Percentiles rank a stretch among this genome's conserved stretches.
These are phyloP conservation scores for Mimumesa dahlbomi DNA, from an alignment of 2,888 invertebrate genomes.

Conservation along the genomic window DNA sequence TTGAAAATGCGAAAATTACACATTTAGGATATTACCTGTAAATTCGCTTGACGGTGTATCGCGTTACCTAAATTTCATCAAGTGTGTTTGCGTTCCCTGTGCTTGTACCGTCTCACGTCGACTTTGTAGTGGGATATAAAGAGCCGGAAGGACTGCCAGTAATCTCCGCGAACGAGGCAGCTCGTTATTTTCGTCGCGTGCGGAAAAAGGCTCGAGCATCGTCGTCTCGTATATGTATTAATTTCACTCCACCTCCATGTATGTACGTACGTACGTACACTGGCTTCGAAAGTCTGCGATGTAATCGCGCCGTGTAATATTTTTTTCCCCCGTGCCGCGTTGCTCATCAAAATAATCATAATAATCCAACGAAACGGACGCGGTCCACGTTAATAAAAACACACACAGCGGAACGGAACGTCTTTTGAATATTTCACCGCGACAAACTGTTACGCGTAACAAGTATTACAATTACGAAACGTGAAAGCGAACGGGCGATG, in stretches of 20 bases:
- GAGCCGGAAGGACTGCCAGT: slow-evolving; percentile 25
- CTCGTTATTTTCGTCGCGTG: slow-evolving; percentile 39
- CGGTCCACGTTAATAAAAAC: too few relatives aligned
- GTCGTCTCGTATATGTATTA: slow-evolving; percentile 17
- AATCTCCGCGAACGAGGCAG: slow-evolving; percentile 32
- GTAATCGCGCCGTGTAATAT: background rate
- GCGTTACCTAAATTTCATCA: slow-evolving; percentile 7
- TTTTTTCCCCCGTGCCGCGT: too few relatives aligned
- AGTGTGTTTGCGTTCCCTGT: background rate
- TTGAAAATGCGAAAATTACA: background rate
- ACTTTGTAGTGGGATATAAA: slow-evolving; percentile 17
- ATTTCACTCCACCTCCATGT: slow-evolving; percentile 2
- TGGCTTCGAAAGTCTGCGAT: too few relatives aligned
- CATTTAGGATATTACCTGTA: slow-evolving; percentile 11
- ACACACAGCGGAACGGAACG: too few relatives aligned
- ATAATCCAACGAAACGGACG: too few relatives aligned
- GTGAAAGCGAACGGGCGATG: too few relatives aligned
- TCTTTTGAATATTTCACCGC: too few relatives aligned
- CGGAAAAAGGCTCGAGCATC: slow-evolving; percentile 19
- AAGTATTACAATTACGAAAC: too few relatives aligned
- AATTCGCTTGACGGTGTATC: background rate
- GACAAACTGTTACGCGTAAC: too few relatives aligned
- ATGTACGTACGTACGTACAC: too few relatives aligned
- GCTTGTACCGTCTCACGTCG: slow-evolving; percentile 7
- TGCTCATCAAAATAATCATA: too few relatives aligned